A percentile compares a stretch with the other conserved stretches of the same genome.
Evolutionary conservation across 53 echinoderm and acorn worm species (phyloP).

Genomic region (Actinopyga echinites): DNA sequence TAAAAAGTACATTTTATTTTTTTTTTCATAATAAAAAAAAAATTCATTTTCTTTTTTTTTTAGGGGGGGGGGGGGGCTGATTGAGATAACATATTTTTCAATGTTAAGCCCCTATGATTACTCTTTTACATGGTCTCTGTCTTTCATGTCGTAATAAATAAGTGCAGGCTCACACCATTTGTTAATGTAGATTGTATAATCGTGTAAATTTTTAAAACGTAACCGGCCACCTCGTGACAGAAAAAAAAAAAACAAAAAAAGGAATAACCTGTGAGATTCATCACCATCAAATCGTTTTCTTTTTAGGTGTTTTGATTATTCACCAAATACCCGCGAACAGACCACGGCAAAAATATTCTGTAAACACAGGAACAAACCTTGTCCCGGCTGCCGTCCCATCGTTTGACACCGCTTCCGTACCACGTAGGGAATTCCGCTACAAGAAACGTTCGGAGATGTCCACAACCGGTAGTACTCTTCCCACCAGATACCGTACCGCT

Average conservation of each 20-base stretch:
- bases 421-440: background rate
- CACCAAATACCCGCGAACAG: constrained; percentile 24
- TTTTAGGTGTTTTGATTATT: constrained; percentile 20
- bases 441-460: constrained; percentile 10
- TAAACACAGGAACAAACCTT: background rate
- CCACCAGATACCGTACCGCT: constrained; percentile 18
- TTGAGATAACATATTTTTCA: too few relatives aligned
- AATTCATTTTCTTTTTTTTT: too few relatives aligned
- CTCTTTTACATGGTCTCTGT: too few relatives aligned
- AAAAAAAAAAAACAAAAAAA: background rate
- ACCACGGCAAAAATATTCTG: background rate
- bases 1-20: too few relatives aligned
- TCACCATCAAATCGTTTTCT: background rate
- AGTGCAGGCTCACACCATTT: too few relatives aligned
- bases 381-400: background rate
- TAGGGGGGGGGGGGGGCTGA: too few relatives aligned
- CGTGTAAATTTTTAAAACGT: too few relatives aligned
- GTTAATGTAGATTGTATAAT: too few relatives aligned
- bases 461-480: constrained; percentile 6
- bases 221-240: too few relatives aligned
- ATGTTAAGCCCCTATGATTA: too few relatives aligned
- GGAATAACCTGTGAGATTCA: background rate
- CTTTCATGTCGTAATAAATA: too few relatives aligned
- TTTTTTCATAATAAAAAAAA: too few relatives aligned
- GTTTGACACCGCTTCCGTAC: background rate